These are phyloP conservation scores for Ctenosaura bakeri DNA, from an alignment of 2,797 vertebrate genomes.

Conservation along the genomic window DNA sequence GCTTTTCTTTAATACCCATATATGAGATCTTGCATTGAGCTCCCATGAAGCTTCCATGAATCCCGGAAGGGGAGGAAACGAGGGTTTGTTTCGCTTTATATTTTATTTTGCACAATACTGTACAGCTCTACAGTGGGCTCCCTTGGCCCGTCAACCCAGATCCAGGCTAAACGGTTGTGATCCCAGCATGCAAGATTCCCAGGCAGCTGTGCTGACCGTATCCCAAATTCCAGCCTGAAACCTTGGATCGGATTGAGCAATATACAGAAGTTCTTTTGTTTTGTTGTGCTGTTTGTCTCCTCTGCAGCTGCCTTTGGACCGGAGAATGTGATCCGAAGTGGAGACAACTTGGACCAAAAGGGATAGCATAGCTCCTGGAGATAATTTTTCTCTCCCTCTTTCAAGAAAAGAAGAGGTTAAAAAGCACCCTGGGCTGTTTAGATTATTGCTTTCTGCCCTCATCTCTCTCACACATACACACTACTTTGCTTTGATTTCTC, in stretches of 20 bases:
- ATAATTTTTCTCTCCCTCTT: background rate
- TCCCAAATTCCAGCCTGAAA: constrained; percentile 65
- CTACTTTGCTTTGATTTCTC: constrained; percentile 28
- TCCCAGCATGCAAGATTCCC: background rate
- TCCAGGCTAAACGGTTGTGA: constrained; percentile 17
- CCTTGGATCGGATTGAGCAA: background rate
- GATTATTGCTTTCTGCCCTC: background rate
- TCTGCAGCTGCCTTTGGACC: constrained; percentile 56
- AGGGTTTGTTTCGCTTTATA: background rate
- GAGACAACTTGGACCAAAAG: background rate
- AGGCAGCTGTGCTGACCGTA: constrained; percentile 42
- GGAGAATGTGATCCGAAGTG: background rate
- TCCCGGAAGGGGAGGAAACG: background rate
- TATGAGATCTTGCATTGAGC: no score
- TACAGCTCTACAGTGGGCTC: constrained; percentile 27
- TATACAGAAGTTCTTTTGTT: constrained; percentile 26
- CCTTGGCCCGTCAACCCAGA: background rate
- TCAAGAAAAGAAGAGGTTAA: constrained; percentile 53
- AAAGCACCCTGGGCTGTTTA: constrained; percentile 35
- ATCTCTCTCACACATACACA: background rate
- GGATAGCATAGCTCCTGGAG: background rate
- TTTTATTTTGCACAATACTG: background rate
- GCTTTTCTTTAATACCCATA: no score
- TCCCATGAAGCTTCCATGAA: background rate
- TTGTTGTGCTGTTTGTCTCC: constrained; percentile 28